Base-by-base conservation (phyloP, 1,140 invertebrate species). In the Arion vulgaris region DNA sequence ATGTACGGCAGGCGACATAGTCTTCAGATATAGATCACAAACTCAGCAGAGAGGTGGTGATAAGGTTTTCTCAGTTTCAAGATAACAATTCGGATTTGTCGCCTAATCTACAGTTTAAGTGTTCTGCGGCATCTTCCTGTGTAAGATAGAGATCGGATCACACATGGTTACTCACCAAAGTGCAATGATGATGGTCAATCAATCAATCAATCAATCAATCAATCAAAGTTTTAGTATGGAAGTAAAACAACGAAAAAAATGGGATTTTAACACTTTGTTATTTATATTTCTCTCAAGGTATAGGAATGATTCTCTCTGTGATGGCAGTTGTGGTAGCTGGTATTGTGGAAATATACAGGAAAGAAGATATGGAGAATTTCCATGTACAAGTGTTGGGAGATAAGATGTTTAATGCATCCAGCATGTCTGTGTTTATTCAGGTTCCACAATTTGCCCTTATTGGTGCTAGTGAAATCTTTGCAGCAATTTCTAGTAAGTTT, bases 361-460 rank as follows among this genome's bases (percentile, higher is more conserved):
- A 89, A 66, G 82, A 89, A 41, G 85, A 87, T 23, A 74, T 91
- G 17, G 53, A 34, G 89, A 17, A 84, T 79, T 68, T 11, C 69
- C 86, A 1, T 23, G 17, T 73, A 1, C 90, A 91, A 85, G 71
- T 66, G 15, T 71, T 90, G 28, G 82, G 83, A 1, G 84, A 79
- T 23, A 77, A 87, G 69, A 75, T 9, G 2, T 88, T 86, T 74
- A 87, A 88, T 57, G 82, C 86, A 0, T 87, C 87, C 19, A 75
- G 51, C 45, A 38, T 88, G n/a, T 84, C 77, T 26, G 72, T 88
- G n/a, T 90, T 93, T 53, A 90, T 91, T 86, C 93, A 93, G 84
- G 87, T 93, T 51, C 93, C 93, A 62, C 92, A 93, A 83, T 94
- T 93, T 87, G 91, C 92, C n/a, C 85, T 94, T n/a, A 90, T 94